A percentile compares a stretch with the other conserved stretches of the same genome.
phyloP scores from a whole-genome alignment of 2,113 vertebrate species.

The Microcebus murinus region DNA sequence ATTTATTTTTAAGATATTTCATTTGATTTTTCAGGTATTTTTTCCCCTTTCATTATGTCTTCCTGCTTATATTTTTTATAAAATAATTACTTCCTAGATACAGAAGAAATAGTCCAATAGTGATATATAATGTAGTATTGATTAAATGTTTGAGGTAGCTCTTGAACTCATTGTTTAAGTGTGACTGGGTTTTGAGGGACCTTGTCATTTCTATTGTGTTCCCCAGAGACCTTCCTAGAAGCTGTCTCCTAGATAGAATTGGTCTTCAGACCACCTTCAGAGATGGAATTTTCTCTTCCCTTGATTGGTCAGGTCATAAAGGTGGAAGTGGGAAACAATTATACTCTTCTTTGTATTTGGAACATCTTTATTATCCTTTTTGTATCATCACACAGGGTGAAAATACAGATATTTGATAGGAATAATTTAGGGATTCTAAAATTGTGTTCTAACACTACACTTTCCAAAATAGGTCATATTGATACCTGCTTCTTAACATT shows the following conservation, averaged over 20 bases:
- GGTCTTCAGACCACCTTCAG: not conserved
- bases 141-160: not conserved
- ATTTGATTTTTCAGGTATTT: not conserved
- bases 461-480: slow-evolving; percentile 12
- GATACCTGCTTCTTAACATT: not conserved
- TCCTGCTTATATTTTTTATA: slow-evolving; percentile 15
- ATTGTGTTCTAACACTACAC: not conserved
- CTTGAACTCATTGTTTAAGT: not conserved
- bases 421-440: not conserved
- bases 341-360: not conserved
- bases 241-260: not conserved
- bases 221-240: not conserved
- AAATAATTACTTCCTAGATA: slow-evolving; percentile 25
- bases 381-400: not conserved
- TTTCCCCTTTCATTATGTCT: not conserved
- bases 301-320: not conserved
- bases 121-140: not conserved
- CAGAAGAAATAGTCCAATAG: not conserved
- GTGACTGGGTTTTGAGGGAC: not conserved
- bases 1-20: slow-evolving; percentile 1
- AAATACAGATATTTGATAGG: not conserved
- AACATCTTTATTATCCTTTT: not conserved
- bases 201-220: not conserved
- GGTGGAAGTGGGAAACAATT: not conserved
- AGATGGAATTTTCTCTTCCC: not conserved